Evolutionary conservation across 1,140 invertebrate species (phyloP), one percentile per base, ranked within the genome.

Genomic region (Druon quercuslanigerum): DNA sequence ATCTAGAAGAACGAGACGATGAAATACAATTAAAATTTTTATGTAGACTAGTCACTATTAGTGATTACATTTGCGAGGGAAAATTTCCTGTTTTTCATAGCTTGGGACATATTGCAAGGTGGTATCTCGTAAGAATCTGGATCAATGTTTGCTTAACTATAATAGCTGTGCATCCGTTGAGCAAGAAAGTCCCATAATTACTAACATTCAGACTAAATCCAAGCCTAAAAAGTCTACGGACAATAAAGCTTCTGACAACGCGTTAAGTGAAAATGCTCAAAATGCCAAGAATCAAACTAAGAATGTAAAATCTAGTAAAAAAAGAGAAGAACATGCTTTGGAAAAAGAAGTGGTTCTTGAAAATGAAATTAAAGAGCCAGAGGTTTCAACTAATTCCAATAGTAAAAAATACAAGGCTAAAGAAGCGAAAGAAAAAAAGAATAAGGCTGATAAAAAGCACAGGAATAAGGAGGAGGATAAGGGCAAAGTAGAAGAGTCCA

Each of bases 361-460:
- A 12, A 71, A 81, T 19, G 66, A 79, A 14, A 77, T 77, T 50
- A 74, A 84, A 16, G 51, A 17, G n/a, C 33, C 33, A 33, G 60
- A 66, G n/a, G 16, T 66, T 33, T 14, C 40, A 7, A 7, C 60
- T 33, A 40, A 40, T 46, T 6, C 4, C 7, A 77, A 46, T 60
- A 72, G 75, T 51, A 83, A 83, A 46, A 83, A 86, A 46, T 82
- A 77, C 72, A 86, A 86, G 19, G 78, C 80, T 1, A 88, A 88
- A 82, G 85, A 90, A 51, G 80, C 76, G 20, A 89, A 91, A 80
- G 89, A 90, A 46, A 89, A 90, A 83, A 89, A 84, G 73, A 89
- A 90, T 77, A 90, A 90, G 79, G 87, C 86, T 40, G 87, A 88
- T 78, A 89, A 89, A 80, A 89, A 83, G 73, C 83, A 85, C 73